Percentiles rank a stretch among this genome's conserved stretches.
Conservation (phyloP, 1,140 invertebrate genomes). For the Zaprionus ghesquierei region DNA sequence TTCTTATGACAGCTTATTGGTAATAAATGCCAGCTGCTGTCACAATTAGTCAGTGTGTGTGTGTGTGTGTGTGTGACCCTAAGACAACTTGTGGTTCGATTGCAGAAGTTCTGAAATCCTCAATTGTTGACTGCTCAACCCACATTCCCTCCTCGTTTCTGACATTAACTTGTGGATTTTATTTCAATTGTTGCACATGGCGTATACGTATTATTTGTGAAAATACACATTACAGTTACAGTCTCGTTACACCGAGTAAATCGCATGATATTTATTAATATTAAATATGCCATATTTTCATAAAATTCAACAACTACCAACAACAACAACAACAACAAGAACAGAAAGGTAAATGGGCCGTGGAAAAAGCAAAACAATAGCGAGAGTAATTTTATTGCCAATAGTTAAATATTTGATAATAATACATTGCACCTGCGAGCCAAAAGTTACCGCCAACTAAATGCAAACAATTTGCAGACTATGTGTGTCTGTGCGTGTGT, state of each 20-base stretch:
- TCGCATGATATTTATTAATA: constrained; percentile 6
- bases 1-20: not conserved
- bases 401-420: constrained; percentile 68
- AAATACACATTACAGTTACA: not conserved
- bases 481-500: constrained; percentile 3
- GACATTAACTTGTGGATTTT: not conserved
- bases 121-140: not conserved
- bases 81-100: not conserved
- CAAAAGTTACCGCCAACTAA: constrained; percentile 46
- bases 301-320: constrained; percentile 38
- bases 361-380: constrained; percentile 7
- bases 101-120: not conserved
- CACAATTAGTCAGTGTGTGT: not conserved
- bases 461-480: constrained; percentile 39
- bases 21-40: constrained; percentile 11
- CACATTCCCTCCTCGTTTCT: not conserved
- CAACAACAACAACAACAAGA: not conserved
- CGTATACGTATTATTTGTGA: not conserved
- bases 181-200: constrained; percentile 3
- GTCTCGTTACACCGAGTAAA: not conserved
- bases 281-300: constrained; percentile 27
- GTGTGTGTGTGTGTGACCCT: not conserved
- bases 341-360: not conserved
- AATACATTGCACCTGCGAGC: constrained; percentile 64
- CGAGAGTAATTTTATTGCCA: constrained; percentile 39